These are phyloP conservation scores for Urocynchramus pylzowi DNA, from an alignment of 2,113 vertebrate genomes.

Conservation along the genomic window DNA sequence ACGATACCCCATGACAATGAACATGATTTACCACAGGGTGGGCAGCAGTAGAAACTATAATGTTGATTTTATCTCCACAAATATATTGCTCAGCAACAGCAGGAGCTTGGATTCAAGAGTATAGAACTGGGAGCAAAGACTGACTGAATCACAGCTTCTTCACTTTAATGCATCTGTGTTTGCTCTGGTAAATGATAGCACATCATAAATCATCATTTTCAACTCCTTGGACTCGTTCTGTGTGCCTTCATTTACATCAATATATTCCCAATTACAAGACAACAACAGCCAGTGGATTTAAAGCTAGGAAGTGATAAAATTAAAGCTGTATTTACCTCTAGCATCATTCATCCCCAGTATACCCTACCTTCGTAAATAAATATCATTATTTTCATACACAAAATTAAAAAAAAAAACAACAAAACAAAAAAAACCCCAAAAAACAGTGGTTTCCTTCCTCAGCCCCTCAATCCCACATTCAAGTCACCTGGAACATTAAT, in stretches of 20 bases:
- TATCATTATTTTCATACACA: not conserved
- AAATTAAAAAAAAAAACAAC: too few relatives aligned
- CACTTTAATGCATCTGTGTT: not conserved
- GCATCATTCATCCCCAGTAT: not conserved
- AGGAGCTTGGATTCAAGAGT: not conserved
- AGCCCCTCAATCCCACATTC: not conserved
- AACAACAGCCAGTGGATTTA: not conserved
- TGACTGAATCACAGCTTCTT: not conserved
- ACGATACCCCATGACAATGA: not conserved
- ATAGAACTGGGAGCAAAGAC: not conserved
- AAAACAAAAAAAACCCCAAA: too few relatives aligned
- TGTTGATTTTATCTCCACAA: constrained; percentile 30
- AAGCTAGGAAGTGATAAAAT: not conserved
- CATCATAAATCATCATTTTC: constrained; percentile 1
- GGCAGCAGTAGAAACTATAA: not conserved
- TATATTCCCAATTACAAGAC: not conserved
- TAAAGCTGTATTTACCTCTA: not conserved
- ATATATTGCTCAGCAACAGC: not conserved
- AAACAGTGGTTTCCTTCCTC: not conserved
- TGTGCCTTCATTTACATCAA: not conserved
- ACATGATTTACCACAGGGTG: not conserved
- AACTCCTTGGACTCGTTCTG: not conserved
- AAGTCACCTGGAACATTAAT: not conserved
- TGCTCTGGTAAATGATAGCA: not conserved
- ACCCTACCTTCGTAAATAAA: not conserved